These are phyloP conservation scores for Pristis pectinata DNA, from an alignment of 2,797 vertebrate genomes.

Conservation along the genomic window DNA sequence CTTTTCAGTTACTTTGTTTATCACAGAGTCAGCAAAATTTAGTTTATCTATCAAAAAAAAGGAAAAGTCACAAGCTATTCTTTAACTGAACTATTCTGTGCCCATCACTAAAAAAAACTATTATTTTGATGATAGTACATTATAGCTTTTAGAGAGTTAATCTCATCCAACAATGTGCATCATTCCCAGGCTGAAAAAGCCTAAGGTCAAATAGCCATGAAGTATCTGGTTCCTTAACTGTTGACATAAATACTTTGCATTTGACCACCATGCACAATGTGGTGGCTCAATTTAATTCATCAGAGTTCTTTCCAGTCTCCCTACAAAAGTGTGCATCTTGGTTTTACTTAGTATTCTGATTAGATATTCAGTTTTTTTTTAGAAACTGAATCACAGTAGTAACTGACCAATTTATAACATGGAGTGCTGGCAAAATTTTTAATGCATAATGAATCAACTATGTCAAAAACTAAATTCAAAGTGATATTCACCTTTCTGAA, in stretches of 20 bases:
- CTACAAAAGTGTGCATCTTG: background rate
- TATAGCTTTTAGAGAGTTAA: background rate
- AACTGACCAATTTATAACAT: background rate
- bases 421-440: background rate
- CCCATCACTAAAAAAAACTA: background rate
- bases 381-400: background rate
- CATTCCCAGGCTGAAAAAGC: background rate
- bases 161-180: background rate
- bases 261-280: background rate
- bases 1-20: constrained; percentile 81
- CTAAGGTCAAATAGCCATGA: no score
- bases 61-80: constrained; percentile 1
- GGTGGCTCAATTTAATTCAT: background rate
- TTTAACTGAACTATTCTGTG: background rate
- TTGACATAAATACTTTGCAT: background rate
- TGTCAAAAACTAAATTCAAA: background rate
- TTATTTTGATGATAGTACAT: background rate
- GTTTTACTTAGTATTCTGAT: background rate
- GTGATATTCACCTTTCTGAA: background rate
- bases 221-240: background rate
- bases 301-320: no score
- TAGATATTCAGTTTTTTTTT: background rate
- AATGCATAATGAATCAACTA: background rate
- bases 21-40: constrained; percentile 74
- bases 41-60: constrained; percentile 67